A percentile compares a stretch with the other conserved stretches of the same genome.
Evolutionary conservation across 2,888 invertebrate genomes (phyloP).

Genomic region (Agapostemon virescens): DNA sequence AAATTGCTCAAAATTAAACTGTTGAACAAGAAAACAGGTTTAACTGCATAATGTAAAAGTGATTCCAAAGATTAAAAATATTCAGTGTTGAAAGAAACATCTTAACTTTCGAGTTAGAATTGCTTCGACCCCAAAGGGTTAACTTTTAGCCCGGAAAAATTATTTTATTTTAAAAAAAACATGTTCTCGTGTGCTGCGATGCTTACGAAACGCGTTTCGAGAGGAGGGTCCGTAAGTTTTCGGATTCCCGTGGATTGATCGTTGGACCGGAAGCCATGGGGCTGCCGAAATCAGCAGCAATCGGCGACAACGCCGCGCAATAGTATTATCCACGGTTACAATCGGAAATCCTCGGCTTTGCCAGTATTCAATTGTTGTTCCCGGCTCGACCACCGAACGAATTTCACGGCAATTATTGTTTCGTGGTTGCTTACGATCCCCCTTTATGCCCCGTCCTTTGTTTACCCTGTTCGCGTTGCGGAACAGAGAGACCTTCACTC

Average conservation of each 20-base stretch:
- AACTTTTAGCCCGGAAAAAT: neutral
- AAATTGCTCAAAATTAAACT: too few relatives aligned
- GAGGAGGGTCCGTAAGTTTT: neutral
- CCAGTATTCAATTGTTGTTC: conserved; percentile 47
- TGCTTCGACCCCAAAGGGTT: too few relatives aligned
- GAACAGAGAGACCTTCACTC: neutral
- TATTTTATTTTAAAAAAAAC: neutral
- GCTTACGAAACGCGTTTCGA: neutral
- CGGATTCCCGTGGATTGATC: conserved; percentile 18
- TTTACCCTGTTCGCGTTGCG: neutral
- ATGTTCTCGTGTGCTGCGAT: neutral
- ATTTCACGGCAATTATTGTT: conserved; percentile 64
- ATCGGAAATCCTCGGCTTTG: conserved; percentile 66
- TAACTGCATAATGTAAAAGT: too few relatives aligned
- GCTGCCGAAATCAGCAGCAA: conserved; percentile 36
- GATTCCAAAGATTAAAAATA: too few relatives aligned
- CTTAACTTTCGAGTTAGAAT: too few relatives aligned
- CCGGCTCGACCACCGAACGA: conserved; percentile 49
- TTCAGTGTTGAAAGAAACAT: too few relatives aligned
- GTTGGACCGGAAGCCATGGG: conserved; percentile 13
- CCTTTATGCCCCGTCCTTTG: conserved; percentile 4
- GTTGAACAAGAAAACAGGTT: too few relatives aligned
- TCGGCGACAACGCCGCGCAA: conserved; percentile 28
- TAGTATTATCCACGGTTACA: conserved; percentile 59
- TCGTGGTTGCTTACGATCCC: conserved; percentile 20